phyloP scores from a whole-genome alignment of 2,113 vertebrate species.

The Pluvialis apricaria region DNA sequence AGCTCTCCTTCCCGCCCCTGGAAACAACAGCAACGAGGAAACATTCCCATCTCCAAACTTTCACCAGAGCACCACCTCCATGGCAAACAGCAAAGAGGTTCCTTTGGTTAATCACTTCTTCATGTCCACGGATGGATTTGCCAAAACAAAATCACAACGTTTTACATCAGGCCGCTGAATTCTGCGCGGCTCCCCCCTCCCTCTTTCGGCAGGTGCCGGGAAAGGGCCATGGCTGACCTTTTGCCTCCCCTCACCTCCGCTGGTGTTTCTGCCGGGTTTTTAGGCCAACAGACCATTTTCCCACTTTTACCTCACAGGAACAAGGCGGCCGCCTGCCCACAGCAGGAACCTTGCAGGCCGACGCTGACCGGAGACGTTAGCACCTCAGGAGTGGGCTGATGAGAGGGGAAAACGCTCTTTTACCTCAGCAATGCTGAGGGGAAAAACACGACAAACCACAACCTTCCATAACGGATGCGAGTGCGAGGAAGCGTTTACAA shows the following conservation, averaged over 20 bases:
- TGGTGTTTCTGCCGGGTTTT: background rate
- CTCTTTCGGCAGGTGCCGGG: rapidly evolving
- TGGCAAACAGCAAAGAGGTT: background rate
- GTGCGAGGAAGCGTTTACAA: rapidly evolving
- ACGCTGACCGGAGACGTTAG: rapidly evolving
- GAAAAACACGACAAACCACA: background rate
- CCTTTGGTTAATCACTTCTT: background rate
- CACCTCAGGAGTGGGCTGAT: background rate
- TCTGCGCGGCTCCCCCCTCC: too few relatives aligned
- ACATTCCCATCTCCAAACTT: background rate
- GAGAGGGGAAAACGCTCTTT: background rate
- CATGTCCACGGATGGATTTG: rapidly evolving
- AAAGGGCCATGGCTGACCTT: background rate
- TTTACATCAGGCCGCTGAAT: background rate
- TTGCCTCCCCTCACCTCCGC: background rate
- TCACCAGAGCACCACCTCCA: background rate
- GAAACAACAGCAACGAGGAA: background rate
- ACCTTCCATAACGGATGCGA: rapidly evolving
- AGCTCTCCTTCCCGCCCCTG: background rate
- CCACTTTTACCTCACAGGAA: background rate
- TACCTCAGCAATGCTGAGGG: background rate
- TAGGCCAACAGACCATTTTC: rapidly evolving
- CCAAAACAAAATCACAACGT: background rate
- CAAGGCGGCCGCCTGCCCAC: rapidly evolving
- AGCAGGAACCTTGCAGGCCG: background rate